Conservation (phyloP, 2,113 vertebrate species). For the Micronisus gabar region DNA sequence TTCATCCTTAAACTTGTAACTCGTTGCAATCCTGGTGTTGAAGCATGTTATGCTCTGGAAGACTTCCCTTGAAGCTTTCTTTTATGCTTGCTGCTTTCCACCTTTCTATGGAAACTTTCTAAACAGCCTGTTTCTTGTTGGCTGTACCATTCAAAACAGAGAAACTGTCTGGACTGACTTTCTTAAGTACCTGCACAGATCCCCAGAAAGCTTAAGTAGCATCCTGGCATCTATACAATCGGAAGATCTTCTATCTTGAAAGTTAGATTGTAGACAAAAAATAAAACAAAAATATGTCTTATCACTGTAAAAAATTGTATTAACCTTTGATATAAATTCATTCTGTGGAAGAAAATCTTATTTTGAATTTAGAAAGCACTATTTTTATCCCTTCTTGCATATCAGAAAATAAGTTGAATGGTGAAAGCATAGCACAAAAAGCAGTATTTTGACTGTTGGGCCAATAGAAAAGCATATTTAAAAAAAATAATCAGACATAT, state of each 20-base stretch:
- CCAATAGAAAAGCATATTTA: not conserved
- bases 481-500: not conserved
- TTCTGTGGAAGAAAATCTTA: not conserved
- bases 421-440: not conserved
- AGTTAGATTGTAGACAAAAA: not conserved
- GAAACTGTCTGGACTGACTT: not conserved
- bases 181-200: not conserved
- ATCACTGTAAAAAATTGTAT: not conserved
- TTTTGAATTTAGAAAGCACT: not conserved
- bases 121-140: not conserved
- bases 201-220: not conserved
- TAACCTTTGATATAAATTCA: not conserved
- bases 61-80: not conserved
- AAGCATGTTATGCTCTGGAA: not conserved
- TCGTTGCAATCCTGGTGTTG: not conserved
- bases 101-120: not conserved
- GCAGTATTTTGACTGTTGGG: not conserved
- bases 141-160: not conserved
- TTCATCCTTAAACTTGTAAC: not conserved
- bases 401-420: not conserved
- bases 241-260: not conserved
- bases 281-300: not conserved
- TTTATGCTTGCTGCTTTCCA: not conserved
- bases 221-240: not conserved
- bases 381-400: not conserved